A percentile compares a stretch with the other conserved stretches of the same genome.
phyloP scores from a whole-genome alignment of 2,797 vertebrate genomes.

The Pitangus sulphuratus region DNA sequence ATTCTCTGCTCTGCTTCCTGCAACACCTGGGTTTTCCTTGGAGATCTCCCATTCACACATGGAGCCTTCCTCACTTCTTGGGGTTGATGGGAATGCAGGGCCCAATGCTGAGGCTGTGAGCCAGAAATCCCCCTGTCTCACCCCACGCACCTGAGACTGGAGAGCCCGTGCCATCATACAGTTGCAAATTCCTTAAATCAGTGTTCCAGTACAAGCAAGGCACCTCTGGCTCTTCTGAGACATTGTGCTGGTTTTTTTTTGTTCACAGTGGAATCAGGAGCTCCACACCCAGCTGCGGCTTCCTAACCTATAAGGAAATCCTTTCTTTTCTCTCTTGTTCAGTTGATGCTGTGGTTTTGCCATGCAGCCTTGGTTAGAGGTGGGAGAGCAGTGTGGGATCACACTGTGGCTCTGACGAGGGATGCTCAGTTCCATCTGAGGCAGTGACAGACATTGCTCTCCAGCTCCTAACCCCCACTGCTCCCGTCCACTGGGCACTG shows the following conservation, averaged over 20 bases:
- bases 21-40: conserved; percentile 2
- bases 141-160: rapidly evolving
- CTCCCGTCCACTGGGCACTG: background rate
- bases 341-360: background rate
- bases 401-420: rapidly evolving
- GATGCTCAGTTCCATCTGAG: rapidly evolving
- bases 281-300: background rate
- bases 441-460: background rate
- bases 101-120: rapidly evolving
- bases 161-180: background rate
- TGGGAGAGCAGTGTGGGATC: rapidly evolving
- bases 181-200: background rate
- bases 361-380: background rate
- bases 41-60: background rate
- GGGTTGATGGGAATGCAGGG: background rate
- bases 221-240: background rate
- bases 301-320: background rate
- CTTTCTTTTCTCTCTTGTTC: background rate
- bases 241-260: too few relatives aligned
- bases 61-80: background rate
- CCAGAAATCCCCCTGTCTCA: background rate
- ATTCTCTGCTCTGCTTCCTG: background rate
- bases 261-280: background rate
- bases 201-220: background rate
- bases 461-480: background rate